Evolutionary conservation across 2,888 invertebrate species (phyloP).

Genomic region (Iselma pallidipennis): DNA sequence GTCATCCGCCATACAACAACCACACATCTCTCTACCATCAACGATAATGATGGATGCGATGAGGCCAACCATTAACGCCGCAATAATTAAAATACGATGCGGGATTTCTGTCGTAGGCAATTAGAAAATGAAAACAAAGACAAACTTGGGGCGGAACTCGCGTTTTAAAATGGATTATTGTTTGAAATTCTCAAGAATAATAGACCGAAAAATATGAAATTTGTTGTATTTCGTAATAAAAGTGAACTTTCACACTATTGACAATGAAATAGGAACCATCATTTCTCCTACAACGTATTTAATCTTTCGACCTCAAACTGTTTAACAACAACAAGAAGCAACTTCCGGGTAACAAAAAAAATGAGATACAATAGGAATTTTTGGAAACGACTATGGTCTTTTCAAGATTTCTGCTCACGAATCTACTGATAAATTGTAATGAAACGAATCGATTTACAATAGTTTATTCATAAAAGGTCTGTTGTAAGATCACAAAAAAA

Average conservation of each 20-base stretch:
- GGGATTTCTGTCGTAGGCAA: neutral
- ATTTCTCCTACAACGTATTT: neutral
- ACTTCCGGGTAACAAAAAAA: constrained; percentile 11
- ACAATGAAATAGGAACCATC: neutral
- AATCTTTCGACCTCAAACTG: constrained; percentile 11
- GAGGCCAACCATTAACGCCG: neutral
- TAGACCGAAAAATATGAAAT: neutral
- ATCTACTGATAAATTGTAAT: too few relatives aligned
- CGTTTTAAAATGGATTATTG: neutral
- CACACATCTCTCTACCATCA: constrained; percentile 10
- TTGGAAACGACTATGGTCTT: too few relatives aligned
- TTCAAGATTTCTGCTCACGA: too few relatives aligned
- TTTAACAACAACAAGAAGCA: neutral
- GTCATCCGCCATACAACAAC: constrained; percentile 25
- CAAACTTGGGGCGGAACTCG: neutral
- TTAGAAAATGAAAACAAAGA: neutral
- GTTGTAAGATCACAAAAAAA: too few relatives aligned
- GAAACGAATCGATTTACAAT: neutral
- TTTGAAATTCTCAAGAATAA: neutral
- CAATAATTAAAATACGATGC: neutral
- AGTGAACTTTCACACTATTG: constrained; percentile 8
- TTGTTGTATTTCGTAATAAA: neutral
- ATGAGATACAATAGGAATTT: neutral
- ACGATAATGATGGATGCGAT: neutral
- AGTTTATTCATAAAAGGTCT: neutral